Base-by-base conservation (phyloP, 2,888 invertebrate genomes). In the Drosophila emarginata region DNA sequence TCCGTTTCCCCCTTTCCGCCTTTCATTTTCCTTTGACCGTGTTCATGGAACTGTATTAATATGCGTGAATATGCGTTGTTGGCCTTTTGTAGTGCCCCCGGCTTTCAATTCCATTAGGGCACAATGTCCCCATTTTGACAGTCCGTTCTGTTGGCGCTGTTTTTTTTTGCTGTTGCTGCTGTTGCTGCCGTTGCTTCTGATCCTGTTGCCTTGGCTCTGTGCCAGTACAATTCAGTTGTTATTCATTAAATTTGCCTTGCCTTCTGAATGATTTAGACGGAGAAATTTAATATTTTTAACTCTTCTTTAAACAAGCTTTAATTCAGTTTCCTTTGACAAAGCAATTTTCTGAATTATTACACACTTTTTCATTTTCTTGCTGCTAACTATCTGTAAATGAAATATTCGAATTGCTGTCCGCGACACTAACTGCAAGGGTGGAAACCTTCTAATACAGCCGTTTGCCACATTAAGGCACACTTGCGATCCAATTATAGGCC, bases 401-500 rank as follows among this genome's bases (percentile, higher is more conserved):
- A 71, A 53, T 61, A 53, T 32, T 40, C 37, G 53, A 12, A 36
- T 15, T 51, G 60, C 61, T 65, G 67, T 28, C 21, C 61, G 36
- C 39, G 9, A 28, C 15, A 18, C 45, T n/a, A 45, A 40, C 28
- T 12, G 26, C 40, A 11, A 28, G 45, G 40, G 28, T 5, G 15
- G n/a, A 15, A 32, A 21, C 14, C 18, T 51, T 60, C 9, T 21
- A 51, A 50, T 26, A 26, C 50, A 45, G 11, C 66, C 63, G 45
- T 57, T 65, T 58, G 76, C 68, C 66, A 78, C 82, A 79, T 79
- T 75, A 72, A 69, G 60, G 71, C 68, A 71, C 62, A 76, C 69
- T 82, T 82, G 72, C 64, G 67, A 78, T 78, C 80, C 86, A 83
- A 83, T 83, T 85, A 83, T 82, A 82, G 82, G 78, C 82, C 82